Conservation (phyloP, 2,797 vertebrate genomes). For the Craterocephalus amniculus region DNA sequence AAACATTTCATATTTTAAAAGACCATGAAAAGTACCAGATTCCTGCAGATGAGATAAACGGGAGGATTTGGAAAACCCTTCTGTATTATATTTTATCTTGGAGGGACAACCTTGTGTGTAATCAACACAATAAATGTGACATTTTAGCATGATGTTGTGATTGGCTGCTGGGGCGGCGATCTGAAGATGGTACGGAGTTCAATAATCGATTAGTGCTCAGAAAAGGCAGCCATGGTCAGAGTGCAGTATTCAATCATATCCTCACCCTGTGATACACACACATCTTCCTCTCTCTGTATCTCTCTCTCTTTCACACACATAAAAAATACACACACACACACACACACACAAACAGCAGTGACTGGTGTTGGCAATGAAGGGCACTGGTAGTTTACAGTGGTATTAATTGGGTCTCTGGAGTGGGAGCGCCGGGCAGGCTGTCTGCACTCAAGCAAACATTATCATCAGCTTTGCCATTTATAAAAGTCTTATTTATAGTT, state of each 20-base stretch:
- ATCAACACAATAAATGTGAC: slow-evolving; percentile 2
- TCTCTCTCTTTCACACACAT: neutral
- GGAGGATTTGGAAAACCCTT: neutral
- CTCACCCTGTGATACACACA: slow-evolving; percentile 33
- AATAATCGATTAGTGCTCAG: slow-evolving; percentile 43
- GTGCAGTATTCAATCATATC: slow-evolving; percentile 40
- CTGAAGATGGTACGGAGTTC: slow-evolving; percentile 42
- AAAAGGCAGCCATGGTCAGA: slow-evolving; percentile 35
- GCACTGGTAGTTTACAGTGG: slow-evolving; percentile 65
- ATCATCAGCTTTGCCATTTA: slow-evolving; percentile 64
- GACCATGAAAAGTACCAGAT: neutral
- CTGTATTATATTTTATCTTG: neutral
- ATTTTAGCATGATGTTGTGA: slow-evolving; percentile 17
- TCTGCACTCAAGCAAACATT: slow-evolving; percentile 67
- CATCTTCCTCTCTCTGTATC: slow-evolving; percentile 11
- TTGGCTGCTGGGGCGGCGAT: slow-evolving; percentile 35
- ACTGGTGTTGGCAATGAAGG: slow-evolving; percentile 61
- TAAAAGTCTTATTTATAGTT: slow-evolving; percentile 47
- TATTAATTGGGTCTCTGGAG: slow-evolving; percentile 82
- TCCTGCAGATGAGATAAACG: neutral
- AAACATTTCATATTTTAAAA: neutral
- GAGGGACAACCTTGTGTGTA: neutral
- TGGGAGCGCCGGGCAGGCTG: slow-evolving; percentile 62
- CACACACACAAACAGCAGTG: slow-evolving; percentile 18
- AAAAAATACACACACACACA: slow-evolving; percentile 19